These are phyloP conservation scores for Pantherophis vulpinus DNA, from an alignment of 2,797 vertebrate species.

Conservation along the genomic window DNA sequence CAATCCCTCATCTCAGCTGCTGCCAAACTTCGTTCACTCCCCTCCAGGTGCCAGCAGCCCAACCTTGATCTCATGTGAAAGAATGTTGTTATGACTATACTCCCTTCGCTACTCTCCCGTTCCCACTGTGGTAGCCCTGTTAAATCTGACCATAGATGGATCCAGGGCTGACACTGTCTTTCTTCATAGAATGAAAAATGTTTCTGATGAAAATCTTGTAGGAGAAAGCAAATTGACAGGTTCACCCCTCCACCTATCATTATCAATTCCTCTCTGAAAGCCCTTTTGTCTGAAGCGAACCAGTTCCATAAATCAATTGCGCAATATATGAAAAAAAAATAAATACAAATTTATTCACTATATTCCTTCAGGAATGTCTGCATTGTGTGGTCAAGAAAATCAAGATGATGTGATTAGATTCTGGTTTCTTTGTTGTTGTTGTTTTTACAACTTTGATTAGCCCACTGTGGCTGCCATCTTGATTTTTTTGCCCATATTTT, in stretches of 20 bases:
- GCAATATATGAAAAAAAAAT: not conserved
- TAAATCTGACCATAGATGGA: too few species aligned
- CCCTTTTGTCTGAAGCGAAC: not conserved
- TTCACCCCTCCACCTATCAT: not conserved
- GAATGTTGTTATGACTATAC: too few species aligned
- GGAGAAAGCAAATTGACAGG: not conserved
- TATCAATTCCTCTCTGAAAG: not conserved
- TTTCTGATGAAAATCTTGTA: not conserved
- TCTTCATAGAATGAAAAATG: not conserved
- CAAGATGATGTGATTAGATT: not conserved
- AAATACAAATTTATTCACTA: not conserved
- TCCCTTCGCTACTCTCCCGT: too few species aligned
- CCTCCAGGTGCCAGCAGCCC: too few species aligned
- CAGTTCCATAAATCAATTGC: not conserved
- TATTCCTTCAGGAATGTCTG: not conserved
- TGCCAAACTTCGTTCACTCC: too few species aligned
- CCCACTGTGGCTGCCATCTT: not conserved
- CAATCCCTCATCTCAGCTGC: too few species aligned
- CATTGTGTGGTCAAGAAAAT: not conserved
- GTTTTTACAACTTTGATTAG: too few species aligned
- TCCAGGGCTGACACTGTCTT: not conserved
- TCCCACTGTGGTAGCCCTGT: too few species aligned
- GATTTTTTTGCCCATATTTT: not conserved
- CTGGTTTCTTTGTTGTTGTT: not conserved
- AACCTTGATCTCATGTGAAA: too few species aligned